Percentiles rank a stretch among this genome's conserved stretches.
These are phyloP conservation scores for Netelia fuscicornis DNA, from an alignment of 2,888 invertebrate species.

Conservation along the genomic window DNA sequence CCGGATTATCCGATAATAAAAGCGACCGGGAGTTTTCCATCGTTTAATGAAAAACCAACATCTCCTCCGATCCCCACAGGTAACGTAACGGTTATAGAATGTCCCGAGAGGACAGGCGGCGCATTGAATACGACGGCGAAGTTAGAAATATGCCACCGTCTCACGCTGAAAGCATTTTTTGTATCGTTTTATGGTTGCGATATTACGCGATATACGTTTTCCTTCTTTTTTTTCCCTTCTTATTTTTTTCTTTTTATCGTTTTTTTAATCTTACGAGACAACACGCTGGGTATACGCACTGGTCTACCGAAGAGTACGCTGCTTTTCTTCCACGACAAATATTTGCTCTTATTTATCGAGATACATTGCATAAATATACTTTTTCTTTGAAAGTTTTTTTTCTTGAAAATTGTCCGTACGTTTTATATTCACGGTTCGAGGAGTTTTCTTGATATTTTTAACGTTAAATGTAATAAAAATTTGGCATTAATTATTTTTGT, in stretches of 20 bases:
- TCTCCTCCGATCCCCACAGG: constrained; percentile 41
- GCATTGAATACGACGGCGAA: background rate
- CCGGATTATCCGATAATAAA: constrained; percentile 63
- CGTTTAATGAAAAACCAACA: constrained; percentile 66
- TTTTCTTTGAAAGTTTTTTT: too few species aligned
- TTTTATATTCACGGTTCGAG: too few species aligned
- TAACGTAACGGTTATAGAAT: constrained; percentile 25
- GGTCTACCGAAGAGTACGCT: too few species aligned
- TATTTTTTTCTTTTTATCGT: background rate
- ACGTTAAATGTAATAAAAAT: too few species aligned
- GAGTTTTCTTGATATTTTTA: too few species aligned
- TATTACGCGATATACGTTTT: background rate
- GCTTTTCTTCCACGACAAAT: too few species aligned
- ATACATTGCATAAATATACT: too few species aligned
- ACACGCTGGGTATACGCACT: too few species aligned
- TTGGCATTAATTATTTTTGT: too few species aligned
- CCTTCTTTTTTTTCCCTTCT: background rate
- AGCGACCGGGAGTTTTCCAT: constrained; percentile 41
- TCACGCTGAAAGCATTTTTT: constrained; percentile 27
- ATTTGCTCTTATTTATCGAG: too few species aligned
- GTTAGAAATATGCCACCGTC: background rate
- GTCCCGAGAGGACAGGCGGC: constrained; percentile 4
- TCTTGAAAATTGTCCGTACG: too few species aligned
- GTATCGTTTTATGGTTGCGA: background rate
- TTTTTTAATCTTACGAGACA: too few species aligned